Percentiles rank a stretch among this genome's conserved stretches.
Conservation (phyloP, 1,140 invertebrate species). For the Venturia canescens region DNA sequence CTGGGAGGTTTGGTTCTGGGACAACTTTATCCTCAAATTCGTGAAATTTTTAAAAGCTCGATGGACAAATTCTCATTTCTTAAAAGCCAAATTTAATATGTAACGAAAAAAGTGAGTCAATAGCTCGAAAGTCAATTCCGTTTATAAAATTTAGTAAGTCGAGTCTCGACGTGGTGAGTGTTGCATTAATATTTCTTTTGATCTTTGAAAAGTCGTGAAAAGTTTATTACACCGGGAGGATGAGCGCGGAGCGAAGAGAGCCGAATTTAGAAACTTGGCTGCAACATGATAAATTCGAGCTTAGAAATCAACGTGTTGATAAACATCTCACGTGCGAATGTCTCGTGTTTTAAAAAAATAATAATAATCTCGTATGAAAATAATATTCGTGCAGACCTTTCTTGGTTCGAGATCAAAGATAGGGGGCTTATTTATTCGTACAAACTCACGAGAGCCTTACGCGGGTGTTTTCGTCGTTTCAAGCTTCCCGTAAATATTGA, state of each 20-base stretch:
- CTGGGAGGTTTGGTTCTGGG: too few relatives aligned
- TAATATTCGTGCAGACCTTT: not conserved
- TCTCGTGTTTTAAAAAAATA: conserved; percentile 57
- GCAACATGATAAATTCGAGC: not conserved
- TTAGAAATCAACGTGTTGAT: conserved; percentile 57
- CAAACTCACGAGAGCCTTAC: not conserved
- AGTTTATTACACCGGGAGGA: not conserved
- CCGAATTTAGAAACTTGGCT: too few relatives aligned
- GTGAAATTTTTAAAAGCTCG: too few relatives aligned
- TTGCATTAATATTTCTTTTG: not conserved
- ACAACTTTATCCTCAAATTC: too few relatives aligned
- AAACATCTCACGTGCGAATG: conserved; percentile 53
- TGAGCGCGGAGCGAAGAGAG: too few relatives aligned
- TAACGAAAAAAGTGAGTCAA: too few relatives aligned
- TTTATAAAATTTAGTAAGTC: too few relatives aligned
- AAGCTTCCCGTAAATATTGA: too few relatives aligned
- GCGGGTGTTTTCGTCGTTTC: too few relatives aligned
- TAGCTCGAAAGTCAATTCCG: too few relatives aligned
- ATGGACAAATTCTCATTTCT: too few relatives aligned
- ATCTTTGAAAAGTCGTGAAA: not conserved
- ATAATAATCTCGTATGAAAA: conserved; percentile 13
- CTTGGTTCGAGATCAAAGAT: not conserved
- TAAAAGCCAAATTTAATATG: too few relatives aligned
- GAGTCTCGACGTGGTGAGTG: not conserved
- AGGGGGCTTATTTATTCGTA: not conserved